A percentile compares a stretch with the other conserved stretches of the same genome.
Conservation (phyloP, 1,140 invertebrate genomes). For the Pogonomyrmex barbatus region DNA sequence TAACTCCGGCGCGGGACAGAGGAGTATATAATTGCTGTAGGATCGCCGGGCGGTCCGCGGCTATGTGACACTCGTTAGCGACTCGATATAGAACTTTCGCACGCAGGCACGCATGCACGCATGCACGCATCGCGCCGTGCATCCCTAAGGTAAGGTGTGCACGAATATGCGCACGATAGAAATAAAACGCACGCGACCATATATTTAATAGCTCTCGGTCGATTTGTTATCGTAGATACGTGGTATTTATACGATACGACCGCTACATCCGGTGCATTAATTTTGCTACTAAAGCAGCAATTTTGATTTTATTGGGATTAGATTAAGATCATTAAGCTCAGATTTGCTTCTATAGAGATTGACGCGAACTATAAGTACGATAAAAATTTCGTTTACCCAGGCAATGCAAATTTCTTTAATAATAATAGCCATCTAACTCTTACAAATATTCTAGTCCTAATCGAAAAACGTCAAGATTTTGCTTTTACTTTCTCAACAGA, state of each 20-base stretch:
- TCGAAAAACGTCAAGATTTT: conserved; percentile 27
- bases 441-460: neutral
- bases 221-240: neutral
- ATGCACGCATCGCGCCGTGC: conserved; percentile 20
- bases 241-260: conserved; percentile 14
- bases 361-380: no score
- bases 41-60: conserved; percentile 62
- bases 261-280: neutral
- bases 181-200: neutral
- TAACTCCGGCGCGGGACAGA: conserved; percentile 56
- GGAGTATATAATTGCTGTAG: conserved; percentile 68
- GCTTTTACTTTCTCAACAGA: conserved; percentile 36
- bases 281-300: neutral
- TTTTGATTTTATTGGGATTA: conserved; percentile 17
- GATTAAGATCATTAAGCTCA: neutral
- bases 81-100: conserved; percentile 49
- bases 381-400: neutral
- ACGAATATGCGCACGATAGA: neutral
- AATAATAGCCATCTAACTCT: neutral
- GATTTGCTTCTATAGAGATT: neutral
- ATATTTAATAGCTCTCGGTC: conserved; percentile 13
- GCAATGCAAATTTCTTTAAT: neutral
- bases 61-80: conserved; percentile 70
- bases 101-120: conserved; percentile 35
- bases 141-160: conserved; percentile 25